Conservation (phyloP, 2,888 invertebrate genomes). For the Noctua comes region DNA sequence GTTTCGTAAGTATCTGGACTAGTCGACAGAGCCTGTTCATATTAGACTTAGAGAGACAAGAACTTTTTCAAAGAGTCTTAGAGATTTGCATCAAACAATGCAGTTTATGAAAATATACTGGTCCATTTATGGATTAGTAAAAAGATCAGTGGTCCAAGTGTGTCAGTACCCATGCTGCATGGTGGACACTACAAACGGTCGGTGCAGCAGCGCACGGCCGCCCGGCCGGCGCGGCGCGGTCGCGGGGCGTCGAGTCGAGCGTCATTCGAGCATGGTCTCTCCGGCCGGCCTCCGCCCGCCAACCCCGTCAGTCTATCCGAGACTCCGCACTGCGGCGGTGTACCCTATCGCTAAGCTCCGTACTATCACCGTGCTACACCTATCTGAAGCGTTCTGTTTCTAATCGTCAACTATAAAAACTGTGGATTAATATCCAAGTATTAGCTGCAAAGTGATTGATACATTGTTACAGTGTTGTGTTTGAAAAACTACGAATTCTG, state of each 20-base stretch:
- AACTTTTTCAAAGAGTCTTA: neutral
- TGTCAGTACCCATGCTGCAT: constrained; percentile 15
- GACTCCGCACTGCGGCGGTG: constrained; percentile 87
- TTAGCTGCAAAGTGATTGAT: constrained; percentile 69
- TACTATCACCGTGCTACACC: constrained; percentile 58
- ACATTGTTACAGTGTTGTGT: constrained; percentile 76
- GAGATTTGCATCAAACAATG: neutral
- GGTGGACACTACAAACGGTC: constrained; percentile 14
- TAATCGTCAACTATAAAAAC: constrained; percentile 61
- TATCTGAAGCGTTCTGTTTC: constrained; percentile 65
- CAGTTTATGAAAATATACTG: neutral
- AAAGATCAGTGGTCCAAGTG: constrained; percentile 5
- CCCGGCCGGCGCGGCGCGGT: constrained; percentile 54
- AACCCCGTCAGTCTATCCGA: constrained; percentile 81
- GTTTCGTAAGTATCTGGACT: neutral
- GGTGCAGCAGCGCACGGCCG: constrained; percentile 43
- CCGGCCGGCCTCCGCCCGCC: constrained; percentile 67
- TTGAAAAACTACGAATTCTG: constrained; percentile 73
- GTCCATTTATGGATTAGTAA: neutral
- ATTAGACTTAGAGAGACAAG: neutral
- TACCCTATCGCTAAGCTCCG: constrained; percentile 67
- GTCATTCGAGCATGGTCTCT: constrained; percentile 71
- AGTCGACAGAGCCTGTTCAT: neutral
- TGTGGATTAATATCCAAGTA: constrained; percentile 63
- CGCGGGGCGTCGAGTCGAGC: constrained; percentile 57